Evolutionary conservation across 2,113 vertebrate genomes (phyloP).

Genomic region (Etia nguti): DNA sequence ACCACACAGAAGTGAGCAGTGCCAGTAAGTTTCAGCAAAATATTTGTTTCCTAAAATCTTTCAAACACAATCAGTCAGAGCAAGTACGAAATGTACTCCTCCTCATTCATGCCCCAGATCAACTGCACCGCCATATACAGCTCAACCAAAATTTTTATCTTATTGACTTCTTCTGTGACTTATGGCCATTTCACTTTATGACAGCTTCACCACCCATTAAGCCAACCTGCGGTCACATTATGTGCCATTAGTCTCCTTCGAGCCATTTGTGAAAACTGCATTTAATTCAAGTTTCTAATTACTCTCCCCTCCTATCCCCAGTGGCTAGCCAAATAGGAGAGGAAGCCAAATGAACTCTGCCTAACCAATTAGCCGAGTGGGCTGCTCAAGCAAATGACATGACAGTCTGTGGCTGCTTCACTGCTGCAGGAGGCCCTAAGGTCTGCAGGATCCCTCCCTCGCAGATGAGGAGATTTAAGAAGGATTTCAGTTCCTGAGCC

Average conservation of each 20-base stretch:
- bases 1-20: not conserved
- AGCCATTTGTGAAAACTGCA: constrained; percentile 39
- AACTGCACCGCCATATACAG: not conserved
- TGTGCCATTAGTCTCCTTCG: not conserved
- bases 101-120: not conserved
- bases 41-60: not conserved
- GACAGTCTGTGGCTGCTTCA: constrained; percentile 40
- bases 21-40: not conserved
- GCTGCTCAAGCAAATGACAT: constrained; percentile 56
- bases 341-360: constrained; percentile 59
- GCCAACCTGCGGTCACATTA: not conserved
- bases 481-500: constrained; percentile 37
- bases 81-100: not conserved
- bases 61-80: not conserved
- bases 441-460: constrained; percentile 45
- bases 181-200: not conserved
- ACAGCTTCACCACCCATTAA: not conserved
- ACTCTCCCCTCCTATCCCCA: constrained; percentile 45
- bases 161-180: not conserved
- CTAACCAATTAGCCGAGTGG: constrained; percentile 63
- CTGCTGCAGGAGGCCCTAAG: constrained; percentile 50
- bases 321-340: constrained; percentile 54
- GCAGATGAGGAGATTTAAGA: constrained; percentile 52
- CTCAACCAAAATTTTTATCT: not conserved
- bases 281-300: constrained; percentile 61